A percentile compares a stretch with the other conserved stretches of the same genome.
Evolutionary conservation across 2,888 invertebrate genomes (phyloP).

Genomic region (Habrosyne pyritoides): DNA sequence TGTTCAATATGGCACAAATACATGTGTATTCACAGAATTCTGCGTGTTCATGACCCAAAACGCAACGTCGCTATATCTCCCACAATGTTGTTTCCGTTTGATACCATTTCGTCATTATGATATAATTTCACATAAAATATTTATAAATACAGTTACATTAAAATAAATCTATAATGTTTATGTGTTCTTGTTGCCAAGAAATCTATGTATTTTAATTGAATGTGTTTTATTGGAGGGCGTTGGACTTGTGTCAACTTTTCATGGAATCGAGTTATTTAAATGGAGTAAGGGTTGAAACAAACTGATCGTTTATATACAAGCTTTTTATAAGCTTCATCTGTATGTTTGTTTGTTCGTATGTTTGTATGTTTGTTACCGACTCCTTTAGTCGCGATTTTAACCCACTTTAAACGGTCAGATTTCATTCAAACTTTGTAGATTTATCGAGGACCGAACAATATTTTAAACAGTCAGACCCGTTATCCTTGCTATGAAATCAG

Average conservation of each 20-base stretch:
- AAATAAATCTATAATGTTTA: not conserved
- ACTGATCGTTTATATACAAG: not conserved
- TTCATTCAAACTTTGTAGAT: too few species aligned
- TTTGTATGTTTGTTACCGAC: too few species aligned
- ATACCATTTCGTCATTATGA: not conserved
- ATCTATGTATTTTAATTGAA: slow-evolving; percentile 1
- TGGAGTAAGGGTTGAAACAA: not conserved
- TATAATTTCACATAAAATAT: not conserved
- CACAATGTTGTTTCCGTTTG: not conserved
- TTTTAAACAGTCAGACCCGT: too few species aligned
- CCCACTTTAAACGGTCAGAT: too few species aligned
- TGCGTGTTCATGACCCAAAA: not conserved
- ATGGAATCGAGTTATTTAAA: not conserved
- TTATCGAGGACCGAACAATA: too few species aligned
- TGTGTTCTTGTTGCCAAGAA: not conserved
- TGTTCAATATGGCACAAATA: not conserved
- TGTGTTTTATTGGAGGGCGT: slow-evolving; percentile 1
- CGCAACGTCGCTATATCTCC: not conserved
- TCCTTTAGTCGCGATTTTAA: too few species aligned
- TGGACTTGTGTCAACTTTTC: slow-evolving; percentile 2
- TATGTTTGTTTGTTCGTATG: too few species aligned
- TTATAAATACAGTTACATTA: not conserved
- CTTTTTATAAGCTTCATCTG: too few species aligned
- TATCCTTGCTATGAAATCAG: too few species aligned
- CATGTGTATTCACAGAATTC: not conserved